These are phyloP conservation scores for Rhodinocichla rosea DNA, from an alignment of 2,113 vertebrate genomes.

Conservation along the genomic window DNA sequence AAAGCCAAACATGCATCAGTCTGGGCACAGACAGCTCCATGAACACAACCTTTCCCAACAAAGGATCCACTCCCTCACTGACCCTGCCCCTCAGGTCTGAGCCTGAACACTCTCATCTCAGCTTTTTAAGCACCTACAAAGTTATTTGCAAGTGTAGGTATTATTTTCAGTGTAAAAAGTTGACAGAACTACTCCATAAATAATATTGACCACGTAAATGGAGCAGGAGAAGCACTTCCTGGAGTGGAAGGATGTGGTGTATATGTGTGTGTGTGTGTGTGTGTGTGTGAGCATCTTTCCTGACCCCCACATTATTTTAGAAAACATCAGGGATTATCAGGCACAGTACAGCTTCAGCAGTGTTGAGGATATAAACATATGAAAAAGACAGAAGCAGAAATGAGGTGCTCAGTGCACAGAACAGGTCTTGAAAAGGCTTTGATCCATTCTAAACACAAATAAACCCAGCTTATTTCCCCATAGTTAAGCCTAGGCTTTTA, in stretches of 20 bases:
- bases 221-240: background rate
- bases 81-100: background rate
- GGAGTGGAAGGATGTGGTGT: background rate
- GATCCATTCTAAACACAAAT: constrained; percentile 9
- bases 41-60: background rate
- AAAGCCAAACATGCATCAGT: rapidly evolving
- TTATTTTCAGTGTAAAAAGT: background rate
- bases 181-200: background rate
- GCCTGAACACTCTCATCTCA: background rate
- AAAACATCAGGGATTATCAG: background rate
- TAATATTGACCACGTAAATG: background rate
- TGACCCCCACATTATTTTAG: background rate
- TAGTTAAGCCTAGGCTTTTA: background rate
- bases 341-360: background rate
- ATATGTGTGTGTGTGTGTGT: background rate
- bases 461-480: background rate
- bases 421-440: background rate
- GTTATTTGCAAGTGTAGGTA: background rate
- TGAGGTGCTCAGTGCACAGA: background rate
- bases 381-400: background rate
- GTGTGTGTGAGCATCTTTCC: background rate
- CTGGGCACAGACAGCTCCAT: background rate
- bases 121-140: background rate
- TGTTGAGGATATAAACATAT: background rate
- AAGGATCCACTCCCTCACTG: background rate